Conservation (phyloP, 2,888 invertebrate species). For the Sclerodermus sp. region DNA sequence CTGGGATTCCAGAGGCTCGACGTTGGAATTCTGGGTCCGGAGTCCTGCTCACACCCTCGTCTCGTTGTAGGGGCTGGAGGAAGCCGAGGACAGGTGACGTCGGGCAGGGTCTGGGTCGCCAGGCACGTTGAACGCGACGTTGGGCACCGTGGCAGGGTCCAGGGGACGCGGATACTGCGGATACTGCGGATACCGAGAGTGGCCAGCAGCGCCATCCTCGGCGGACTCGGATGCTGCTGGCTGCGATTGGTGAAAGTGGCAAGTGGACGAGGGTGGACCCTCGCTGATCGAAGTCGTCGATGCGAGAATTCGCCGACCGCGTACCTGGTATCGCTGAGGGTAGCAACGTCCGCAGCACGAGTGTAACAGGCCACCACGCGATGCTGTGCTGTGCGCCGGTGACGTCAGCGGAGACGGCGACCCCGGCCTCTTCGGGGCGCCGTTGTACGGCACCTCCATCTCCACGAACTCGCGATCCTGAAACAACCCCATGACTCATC, state of each 20-base stretch:
- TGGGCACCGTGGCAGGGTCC: conserved; percentile 49
- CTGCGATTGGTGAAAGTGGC: conserved; percentile 49
- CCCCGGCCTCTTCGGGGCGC: conserved; percentile 88
- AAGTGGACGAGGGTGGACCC: conserved; percentile 47
- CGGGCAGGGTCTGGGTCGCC: conserved; percentile 42
- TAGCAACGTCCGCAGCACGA: conserved; percentile 84
- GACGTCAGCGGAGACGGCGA: conserved; percentile 86
- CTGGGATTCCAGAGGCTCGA: too few relatives aligned
- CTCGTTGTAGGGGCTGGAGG: conserved; percentile 52
- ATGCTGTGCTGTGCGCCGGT: conserved; percentile 82
- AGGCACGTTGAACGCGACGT: conserved; percentile 52
- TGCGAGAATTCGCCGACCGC: conserved; percentile 55
- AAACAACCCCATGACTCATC: conserved; percentile 11
- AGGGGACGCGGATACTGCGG: conserved; percentile 18
- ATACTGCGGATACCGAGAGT: conserved; percentile 29
- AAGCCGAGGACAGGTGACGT: conserved; percentile 28
- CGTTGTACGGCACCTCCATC: conserved; percentile 92
- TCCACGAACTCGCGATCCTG: conserved; percentile 97
- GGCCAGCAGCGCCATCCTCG: conserved; percentile 13
- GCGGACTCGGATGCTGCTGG: conserved; percentile 26
- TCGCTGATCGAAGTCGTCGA: conserved; percentile 56
- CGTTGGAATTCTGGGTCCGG: conserved; percentile 10
- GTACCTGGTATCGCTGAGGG: conserved; percentile 86
- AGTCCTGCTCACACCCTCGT: conserved; percentile 49
- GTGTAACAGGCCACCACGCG: conserved; percentile 70